A percentile compares a stretch with the other conserved stretches of the same genome.
Evolutionary conservation across 1,140 invertebrate genomes (phyloP).

Genomic region (Nymphalis io): DNA sequence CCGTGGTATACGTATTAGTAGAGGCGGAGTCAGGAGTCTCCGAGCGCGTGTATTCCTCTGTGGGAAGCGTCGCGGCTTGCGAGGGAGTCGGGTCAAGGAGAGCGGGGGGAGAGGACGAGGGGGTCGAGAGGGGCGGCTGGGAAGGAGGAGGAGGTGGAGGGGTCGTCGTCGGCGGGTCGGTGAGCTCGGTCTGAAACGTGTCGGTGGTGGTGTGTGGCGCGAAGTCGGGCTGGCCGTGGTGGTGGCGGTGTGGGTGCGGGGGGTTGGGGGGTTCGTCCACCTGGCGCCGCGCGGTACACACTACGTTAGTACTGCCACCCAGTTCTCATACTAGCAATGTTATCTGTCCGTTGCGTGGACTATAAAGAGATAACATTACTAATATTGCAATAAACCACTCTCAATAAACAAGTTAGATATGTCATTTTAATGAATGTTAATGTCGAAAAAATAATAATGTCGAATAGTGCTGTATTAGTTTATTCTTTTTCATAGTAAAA

Average conservation of each 20-base stretch:
- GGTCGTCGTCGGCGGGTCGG: slow-evolving; percentile 48
- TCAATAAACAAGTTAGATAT: slow-evolving; percentile 4
- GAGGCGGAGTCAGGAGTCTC: slow-evolving; percentile 66
- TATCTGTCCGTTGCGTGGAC: slow-evolving; percentile 4
- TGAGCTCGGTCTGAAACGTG: slow-evolving; percentile 68
- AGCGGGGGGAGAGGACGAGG: slow-evolving; percentile 14
- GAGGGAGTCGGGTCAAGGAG: slow-evolving; percentile 21
- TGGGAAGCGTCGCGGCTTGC: slow-evolving; percentile 43
- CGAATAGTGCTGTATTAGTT: not conserved
- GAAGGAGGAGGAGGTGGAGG: slow-evolving; percentile 24
- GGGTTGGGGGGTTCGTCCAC: slow-evolving; percentile 54
- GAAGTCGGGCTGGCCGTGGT: slow-evolving; percentile 63
- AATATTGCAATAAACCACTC: slow-evolving; percentile 18
- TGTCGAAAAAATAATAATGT: not conserved
- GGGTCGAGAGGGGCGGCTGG: slow-evolving; percentile 17
- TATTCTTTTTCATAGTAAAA: not conserved
- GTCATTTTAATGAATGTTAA: not conserved
- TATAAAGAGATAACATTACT: slow-evolving; percentile 12
- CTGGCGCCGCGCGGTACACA: slow-evolving; percentile 69
- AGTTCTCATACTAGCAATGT: slow-evolving; percentile 31
- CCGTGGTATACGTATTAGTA: slow-evolving; percentile 75
- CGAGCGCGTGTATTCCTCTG: slow-evolving; percentile 53
- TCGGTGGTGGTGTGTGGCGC: slow-evolving; percentile 66
- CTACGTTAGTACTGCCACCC: slow-evolving; percentile 72
- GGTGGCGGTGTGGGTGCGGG: slow-evolving; percentile 71